Evolutionary conservation across 2,888 invertebrate genomes (phyloP), one percentile per base, ranked within the genome.

Genomic region (Torymus auratus): DNA sequence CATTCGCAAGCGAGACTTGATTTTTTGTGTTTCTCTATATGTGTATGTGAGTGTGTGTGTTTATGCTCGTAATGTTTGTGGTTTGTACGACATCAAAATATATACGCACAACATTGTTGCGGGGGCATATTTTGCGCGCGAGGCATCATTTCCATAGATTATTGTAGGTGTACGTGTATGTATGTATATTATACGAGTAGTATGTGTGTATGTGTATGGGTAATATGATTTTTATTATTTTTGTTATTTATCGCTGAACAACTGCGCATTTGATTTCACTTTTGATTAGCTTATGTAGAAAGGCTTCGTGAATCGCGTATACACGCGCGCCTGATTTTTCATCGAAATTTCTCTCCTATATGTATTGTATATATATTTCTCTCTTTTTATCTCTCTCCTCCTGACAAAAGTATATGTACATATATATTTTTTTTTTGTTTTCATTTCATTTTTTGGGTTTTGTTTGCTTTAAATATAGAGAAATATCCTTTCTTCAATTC

Each of bases 341-440:
- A 41, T 41, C 41, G 41, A 41, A 41, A 41, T 41, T 41, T 41
- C 41, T 41, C 41, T 41, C 7, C 41, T 52, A 28, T 71, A 56
- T 72, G 14, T 41, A 23, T 17, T 28, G 62, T 81, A 73, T 70
- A 52, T 61, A 23, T 70, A 73, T 56, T 20, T 67, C 23, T 62
- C 3, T 77, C 20, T 70, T 74, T 55, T 74, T 68, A 17, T 72
- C 61, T 69, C 70, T 70, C 13, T 41, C 41, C 41, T 41, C 41
- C 41, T 69, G 72, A 76, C 73, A 82, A 82, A 82, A 69, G 58
- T 76, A 82, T 81, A 81, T 76, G 23, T 82, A 77, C 73, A 77
- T 79, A 73, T 52, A 75, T 75, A 64, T 70, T 69, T 56, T 72
- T 78, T 55, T 28, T 56, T 52, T n/a, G n/a, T n/a, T n/a, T 74